Conservation (phyloP, 2,113 vertebrate genomes). For the Ceyx cyanopectus region DNA sequence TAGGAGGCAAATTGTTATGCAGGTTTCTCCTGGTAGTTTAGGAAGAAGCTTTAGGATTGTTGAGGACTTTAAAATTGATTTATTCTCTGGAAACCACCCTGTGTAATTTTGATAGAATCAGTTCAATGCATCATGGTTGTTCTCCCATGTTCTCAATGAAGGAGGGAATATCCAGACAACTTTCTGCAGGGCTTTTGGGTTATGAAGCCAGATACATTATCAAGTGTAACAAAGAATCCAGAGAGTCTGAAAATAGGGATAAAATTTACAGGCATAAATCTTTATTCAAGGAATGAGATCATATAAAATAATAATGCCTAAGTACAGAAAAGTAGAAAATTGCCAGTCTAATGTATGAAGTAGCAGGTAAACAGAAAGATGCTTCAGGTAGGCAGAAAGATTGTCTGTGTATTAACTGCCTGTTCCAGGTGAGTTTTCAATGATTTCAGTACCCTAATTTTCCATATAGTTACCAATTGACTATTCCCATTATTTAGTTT, state of each 20-base stretch:
- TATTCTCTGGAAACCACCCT: neutral
- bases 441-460: neutral
- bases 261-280: neutral
- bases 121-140: neutral
- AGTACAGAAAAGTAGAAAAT: neutral
- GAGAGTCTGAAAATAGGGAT: neutral
- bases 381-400: neutral
- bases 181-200: neutral
- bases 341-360: neutral
- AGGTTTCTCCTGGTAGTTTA: neutral
- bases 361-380: fast-evolving
- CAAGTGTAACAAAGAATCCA: neutral
- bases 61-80: neutral
- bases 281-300: neutral
- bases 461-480: neutral
- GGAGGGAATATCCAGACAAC: neutral
- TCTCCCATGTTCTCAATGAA: neutral
- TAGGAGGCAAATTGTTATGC: neutral
- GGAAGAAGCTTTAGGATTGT: neutral
- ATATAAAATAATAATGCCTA: neutral
- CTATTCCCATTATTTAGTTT: neutral
- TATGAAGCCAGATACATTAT: neutral
- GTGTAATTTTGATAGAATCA: neutral
- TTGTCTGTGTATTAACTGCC: neutral
- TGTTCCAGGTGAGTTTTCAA: neutral